These are phyloP conservation scores for Hyla sarda DNA, from an alignment of 2,113 vertebrate genomes.

Conservation along the genomic window DNA sequence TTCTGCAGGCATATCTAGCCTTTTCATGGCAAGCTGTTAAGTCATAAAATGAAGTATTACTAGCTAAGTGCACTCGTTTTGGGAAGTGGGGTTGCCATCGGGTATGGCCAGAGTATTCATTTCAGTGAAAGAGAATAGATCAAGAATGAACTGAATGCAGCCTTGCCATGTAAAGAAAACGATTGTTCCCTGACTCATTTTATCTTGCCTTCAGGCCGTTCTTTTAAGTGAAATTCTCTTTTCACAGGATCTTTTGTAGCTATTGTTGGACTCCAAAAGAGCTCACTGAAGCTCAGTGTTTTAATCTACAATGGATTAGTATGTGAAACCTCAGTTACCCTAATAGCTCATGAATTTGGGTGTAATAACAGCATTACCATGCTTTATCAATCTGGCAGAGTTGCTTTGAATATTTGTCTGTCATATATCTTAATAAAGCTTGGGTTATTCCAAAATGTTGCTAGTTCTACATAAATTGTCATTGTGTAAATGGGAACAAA, in stretches of 20 bases:
- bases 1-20: not conserved
- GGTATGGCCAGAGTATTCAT: constrained; percentile 21
- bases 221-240: constrained; percentile 36
- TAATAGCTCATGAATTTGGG: constrained; percentile 20
- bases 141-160: constrained; percentile 2
- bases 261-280: constrained; percentile 41
- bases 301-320: constrained; percentile 48
- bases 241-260: constrained; percentile 46
- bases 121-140: constrained; percentile 35
- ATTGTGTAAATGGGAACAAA: no score
- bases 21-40: constrained; percentile 16
- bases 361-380: not conserved
- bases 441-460: not conserved
- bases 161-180: constrained; percentile 31
- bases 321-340: constrained; percentile 36
- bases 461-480: not conserved
- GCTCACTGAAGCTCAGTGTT: constrained; percentile 44
- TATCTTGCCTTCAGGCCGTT: constrained; percentile 52
- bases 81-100: not conserved
- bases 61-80: constrained; percentile 18
- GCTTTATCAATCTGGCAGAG: not conserved
- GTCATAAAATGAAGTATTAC: constrained; percentile 25
- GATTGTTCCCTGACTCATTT: constrained; percentile 39
- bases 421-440: not conserved
- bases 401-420: not conserved